phyloP scores from a whole-genome alignment of 2,113 vertebrate genomes.

The Rhinichthys klamathensis region DNA sequence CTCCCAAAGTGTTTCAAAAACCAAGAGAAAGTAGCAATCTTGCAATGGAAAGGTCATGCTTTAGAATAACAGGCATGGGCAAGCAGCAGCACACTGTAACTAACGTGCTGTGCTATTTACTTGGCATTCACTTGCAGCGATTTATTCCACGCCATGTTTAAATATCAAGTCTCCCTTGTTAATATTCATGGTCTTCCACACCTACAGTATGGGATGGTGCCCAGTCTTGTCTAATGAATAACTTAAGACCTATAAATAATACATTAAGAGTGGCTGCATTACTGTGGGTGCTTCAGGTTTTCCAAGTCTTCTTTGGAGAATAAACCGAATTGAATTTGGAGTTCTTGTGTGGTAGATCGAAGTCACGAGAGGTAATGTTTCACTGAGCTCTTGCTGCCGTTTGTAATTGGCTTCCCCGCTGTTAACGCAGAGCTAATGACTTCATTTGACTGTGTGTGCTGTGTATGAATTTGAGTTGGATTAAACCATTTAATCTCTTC shows the following conservation, averaged over 20 bases:
- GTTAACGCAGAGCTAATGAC: slow-evolving; percentile 59
- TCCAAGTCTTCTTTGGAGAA: not conserved
- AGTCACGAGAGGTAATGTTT: slow-evolving; percentile 17
- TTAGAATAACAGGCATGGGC: slow-evolving; percentile 45
- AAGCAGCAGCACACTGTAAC: slow-evolving; percentile 47
- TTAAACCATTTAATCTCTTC: slow-evolving; percentile 59
- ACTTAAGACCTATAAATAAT: slow-evolving; percentile 68
- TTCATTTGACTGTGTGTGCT: slow-evolving; percentile 58
- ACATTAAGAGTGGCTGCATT: slow-evolving; percentile 45
- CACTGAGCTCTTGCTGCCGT: slow-evolving; percentile 41
- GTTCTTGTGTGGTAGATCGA: slow-evolving; percentile 13
- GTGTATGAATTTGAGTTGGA: slow-evolving; percentile 62
- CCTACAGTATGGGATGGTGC: slow-evolving; percentile 61
- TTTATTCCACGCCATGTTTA: slow-evolving; percentile 68
- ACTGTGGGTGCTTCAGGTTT: slow-evolving; percentile 45
- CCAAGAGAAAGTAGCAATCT: slow-evolving; percentile 35
- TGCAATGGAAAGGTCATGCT: slow-evolving; percentile 64
- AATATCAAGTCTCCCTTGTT: slow-evolving; percentile 68
- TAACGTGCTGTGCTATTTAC: slow-evolving; percentile 62
- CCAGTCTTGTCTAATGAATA: slow-evolving; percentile 66
- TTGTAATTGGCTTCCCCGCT: slow-evolving; percentile 51
- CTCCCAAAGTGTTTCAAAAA: slow-evolving; percentile 14
- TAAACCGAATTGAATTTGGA: slow-evolving; percentile 22
- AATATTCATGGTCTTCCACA: slow-evolving; percentile 69
- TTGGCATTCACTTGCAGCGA: slow-evolving; percentile 67